Conservation (phyloP, 2,113 vertebrate genomes). For the Thomomys bottae region DNA sequence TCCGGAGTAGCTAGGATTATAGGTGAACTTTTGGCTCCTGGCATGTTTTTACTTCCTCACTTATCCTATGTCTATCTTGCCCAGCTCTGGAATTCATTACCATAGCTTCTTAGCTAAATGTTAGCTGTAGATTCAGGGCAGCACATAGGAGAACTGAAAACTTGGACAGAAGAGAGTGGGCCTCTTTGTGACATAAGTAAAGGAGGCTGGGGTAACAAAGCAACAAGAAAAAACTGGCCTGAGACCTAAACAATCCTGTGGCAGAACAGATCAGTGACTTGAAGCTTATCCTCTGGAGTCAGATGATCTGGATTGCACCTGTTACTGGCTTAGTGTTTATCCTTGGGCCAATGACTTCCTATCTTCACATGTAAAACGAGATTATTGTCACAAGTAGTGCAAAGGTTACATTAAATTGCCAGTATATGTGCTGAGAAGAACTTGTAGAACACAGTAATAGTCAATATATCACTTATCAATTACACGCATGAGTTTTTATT, state of each 20-base stretch:
- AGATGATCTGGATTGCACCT: not conserved
- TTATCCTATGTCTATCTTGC: not conserved
- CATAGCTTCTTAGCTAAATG: not conserved
- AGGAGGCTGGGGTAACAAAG: not conserved
- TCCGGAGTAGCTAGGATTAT: too few species aligned
- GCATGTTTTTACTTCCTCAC: not conserved
- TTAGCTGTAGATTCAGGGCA: too few species aligned
- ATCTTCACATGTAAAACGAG: not conserved
- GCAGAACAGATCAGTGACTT: not conserved
- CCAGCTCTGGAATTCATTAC: not conserved
- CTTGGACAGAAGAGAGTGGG: not conserved
- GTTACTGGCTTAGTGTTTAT: not conserved
- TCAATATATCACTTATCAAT: not conserved
- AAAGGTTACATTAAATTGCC: not conserved
- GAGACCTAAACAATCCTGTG: not conserved
- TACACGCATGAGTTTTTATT: not conserved
- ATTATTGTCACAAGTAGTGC: not conserved
- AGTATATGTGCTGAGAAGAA: not conserved
- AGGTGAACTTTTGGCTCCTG: too few species aligned
- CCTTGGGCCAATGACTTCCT: not conserved
- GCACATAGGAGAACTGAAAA: rapidly evolving
- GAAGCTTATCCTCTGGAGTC: not conserved
- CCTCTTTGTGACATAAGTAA: not conserved
- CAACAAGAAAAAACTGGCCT: not conserved
- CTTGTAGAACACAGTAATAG: not conserved